A percentile compares a stretch with the other conserved stretches of the same genome.
Conservation (phyloP, 2,113 vertebrate genomes). For the Zeus faber region DNA sequence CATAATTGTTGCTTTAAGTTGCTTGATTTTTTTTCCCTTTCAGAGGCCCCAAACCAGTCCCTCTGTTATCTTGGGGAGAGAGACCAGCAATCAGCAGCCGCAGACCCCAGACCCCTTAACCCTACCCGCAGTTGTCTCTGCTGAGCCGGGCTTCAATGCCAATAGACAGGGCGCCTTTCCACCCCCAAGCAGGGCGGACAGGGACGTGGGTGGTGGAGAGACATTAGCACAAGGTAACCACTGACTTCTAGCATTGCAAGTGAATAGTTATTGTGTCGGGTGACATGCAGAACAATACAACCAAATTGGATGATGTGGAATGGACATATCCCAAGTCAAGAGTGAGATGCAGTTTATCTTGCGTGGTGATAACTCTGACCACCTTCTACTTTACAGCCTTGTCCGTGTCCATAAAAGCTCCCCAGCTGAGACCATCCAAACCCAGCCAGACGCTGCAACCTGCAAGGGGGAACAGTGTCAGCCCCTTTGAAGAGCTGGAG, state of each 20-base stretch:
- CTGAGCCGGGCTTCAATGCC: conserved; percentile 16
- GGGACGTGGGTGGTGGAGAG: too few relatives aligned
- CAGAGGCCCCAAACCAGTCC: conserved; percentile 75
- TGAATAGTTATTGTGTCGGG: too few relatives aligned
- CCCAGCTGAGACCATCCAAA: conserved; percentile 35
- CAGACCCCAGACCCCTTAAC: conserved; percentile 16
- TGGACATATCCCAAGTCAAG: too few relatives aligned
- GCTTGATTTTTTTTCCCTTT: not conserved
- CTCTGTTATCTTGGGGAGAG: conserved; percentile 61
- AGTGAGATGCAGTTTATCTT: too few relatives aligned
- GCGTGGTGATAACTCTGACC: too few relatives aligned
- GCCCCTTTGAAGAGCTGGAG: conserved; percentile 47
- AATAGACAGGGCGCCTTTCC: conserved; percentile 10
- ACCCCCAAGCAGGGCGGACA: conserved; percentile 29
- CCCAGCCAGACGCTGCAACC: conserved; percentile 48
- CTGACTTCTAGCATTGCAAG: too few relatives aligned
- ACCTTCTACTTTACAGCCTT: conserved; percentile 8
- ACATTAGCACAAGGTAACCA: too few relatives aligned
- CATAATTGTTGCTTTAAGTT: too few relatives aligned
- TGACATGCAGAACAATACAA: too few relatives aligned
- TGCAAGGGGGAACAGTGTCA: conserved; percentile 43
- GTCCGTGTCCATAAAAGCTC: conserved; percentile 39
- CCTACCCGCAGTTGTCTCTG: conserved; percentile 37
- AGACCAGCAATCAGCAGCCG: conserved; percentile 30
- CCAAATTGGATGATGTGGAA: too few relatives aligned